phyloP scores from a whole-genome alignment of 2,113 vertebrate species.

The Notechis scutatus region DNA sequence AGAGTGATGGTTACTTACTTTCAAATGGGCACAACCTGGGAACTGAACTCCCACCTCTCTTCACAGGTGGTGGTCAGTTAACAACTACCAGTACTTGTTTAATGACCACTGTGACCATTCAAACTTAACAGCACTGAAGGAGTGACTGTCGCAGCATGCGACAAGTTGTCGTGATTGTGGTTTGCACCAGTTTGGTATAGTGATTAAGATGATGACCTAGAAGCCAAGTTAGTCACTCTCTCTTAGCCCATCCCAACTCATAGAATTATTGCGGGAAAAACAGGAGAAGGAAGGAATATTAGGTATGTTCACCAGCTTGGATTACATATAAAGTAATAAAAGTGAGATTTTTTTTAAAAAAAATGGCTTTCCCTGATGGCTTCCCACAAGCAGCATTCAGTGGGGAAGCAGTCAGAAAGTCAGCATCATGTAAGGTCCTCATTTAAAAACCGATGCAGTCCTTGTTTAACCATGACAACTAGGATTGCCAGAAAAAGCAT shows the following conservation, averaged over 20 bases:
- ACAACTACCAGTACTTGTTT: background rate
- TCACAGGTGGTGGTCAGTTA: background rate
- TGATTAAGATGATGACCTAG: background rate
- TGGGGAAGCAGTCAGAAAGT: background rate
- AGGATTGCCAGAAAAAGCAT: background rate
- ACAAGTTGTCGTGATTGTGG: background rate
- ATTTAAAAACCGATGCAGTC: background rate
- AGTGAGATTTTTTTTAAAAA: background rate
- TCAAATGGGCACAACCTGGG: background rate
- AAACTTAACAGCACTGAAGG: background rate
- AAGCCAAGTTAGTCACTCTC: background rate
- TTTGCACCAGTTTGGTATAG: background rate
- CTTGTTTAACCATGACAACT: background rate
- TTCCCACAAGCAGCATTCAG: background rate
- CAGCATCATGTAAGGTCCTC: background rate
- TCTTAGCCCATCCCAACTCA: background rate
- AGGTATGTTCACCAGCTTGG: background rate
- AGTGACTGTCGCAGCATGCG: background rate
- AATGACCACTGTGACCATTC: background rate
- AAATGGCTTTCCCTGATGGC: background rate
- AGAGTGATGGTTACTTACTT: background rate
- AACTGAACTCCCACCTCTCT: background rate
- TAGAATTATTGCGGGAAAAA: background rate
- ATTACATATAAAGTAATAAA: background rate
- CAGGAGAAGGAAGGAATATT: background rate